phyloP scores from a whole-genome alignment of 2,113 vertebrate genomes.

The Riparia riparia region DNA sequence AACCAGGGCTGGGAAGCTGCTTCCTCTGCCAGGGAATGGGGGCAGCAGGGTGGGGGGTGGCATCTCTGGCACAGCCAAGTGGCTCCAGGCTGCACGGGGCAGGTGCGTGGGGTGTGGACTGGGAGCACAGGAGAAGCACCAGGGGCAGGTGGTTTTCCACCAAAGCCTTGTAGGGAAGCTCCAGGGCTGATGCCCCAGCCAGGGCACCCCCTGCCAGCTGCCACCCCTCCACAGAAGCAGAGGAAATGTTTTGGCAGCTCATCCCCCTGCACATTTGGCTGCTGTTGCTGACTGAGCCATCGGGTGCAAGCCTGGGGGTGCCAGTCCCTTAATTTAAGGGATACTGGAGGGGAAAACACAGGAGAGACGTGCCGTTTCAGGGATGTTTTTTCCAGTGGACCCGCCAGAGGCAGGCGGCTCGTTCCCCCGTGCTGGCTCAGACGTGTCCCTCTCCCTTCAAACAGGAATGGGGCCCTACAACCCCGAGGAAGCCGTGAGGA shows the following conservation, averaged over 20 bases:
- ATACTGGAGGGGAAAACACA: rapidly evolving
- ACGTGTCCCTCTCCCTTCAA: rapidly evolving
- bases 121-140: not conserved
- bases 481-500: not conserved
- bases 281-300: not conserved
- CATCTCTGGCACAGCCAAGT: rapidly evolving
- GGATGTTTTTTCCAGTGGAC: not conserved
- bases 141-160: not conserved
- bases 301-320: rapidly evolving
- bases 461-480: rapidly evolving
- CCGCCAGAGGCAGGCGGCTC: not conserved
- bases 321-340: not conserved
- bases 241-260: not conserved
- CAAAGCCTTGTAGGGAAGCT: not conserved
- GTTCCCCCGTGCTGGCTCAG: rapidly evolving
- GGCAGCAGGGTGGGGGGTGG: rapidly evolving
- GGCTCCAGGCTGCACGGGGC: rapidly evolving
- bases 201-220: not conserved
- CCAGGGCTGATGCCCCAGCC: not conserved
- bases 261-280: not conserved
- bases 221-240: not conserved
- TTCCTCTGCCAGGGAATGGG: not conserved
- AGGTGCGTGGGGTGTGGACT: rapidly evolving
- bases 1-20: not conserved
- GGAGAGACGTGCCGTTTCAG: not conserved